A percentile compares a stretch with the other conserved stretches of the same genome.
Conservation (phyloP, 1,140 invertebrate species). For the Euura lappo region DNA sequence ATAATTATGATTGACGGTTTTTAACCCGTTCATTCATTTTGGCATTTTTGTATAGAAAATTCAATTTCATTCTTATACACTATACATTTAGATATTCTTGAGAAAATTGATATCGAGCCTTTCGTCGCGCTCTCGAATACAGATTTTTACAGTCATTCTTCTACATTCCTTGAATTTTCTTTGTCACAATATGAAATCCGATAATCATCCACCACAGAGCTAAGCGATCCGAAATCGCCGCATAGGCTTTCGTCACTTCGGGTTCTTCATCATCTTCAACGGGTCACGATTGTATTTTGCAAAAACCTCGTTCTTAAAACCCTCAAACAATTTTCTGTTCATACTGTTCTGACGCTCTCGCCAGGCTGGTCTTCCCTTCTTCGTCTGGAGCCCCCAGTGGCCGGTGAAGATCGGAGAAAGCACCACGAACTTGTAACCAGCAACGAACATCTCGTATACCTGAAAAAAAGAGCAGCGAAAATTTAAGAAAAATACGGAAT, state of each 20-base stretch:
- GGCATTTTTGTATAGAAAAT: no score
- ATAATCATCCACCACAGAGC: background rate
- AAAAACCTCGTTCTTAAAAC: conserved; percentile 84
- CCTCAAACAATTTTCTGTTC: conserved; percentile 82
- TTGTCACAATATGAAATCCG: no score
- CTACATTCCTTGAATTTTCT: no score
- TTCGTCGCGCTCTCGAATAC: no score
- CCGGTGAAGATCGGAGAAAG: conserved; percentile 89
- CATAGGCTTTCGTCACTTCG: conserved; percentile 16
- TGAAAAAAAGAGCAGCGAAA: conserved; percentile 54
- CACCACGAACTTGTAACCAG: conserved; percentile 88
- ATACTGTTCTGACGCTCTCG: conserved; percentile 83
- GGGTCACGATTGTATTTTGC: conserved; percentile 77
- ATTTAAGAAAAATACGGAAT: no score
- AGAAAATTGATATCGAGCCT: no score
- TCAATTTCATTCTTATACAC: no score
- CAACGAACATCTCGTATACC: conserved; percentile 94
- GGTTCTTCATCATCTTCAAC: conserved; percentile 62
- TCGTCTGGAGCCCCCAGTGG: conserved; percentile 86
- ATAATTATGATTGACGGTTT: no score
- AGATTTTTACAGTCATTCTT: no score
- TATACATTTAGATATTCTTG: no score
- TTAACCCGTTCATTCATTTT: no score
- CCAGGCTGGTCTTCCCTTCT: conserved; percentile 79
- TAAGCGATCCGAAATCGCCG: conserved; percentile 1